Evolutionary conservation across 30 jellyfish, hydroid and myxozoan genomes (phyloP).

Genomic region (Sanderia malayensis): DNA sequence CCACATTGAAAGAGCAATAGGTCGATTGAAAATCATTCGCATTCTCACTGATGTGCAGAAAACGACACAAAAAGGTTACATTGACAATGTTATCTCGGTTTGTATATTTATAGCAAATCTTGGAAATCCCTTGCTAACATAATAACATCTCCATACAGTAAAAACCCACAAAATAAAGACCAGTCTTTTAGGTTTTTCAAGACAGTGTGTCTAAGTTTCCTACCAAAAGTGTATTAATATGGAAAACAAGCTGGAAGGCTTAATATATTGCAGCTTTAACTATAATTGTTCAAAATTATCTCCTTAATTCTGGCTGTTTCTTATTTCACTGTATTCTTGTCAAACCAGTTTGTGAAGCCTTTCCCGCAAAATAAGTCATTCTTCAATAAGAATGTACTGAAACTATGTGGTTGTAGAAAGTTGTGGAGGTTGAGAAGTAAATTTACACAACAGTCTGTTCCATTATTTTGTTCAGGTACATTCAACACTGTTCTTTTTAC

Average conservation of each 20-base stretch:
- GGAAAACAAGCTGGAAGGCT: too few relatives aligned
- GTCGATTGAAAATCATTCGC: neutral
- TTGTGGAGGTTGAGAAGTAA: neutral
- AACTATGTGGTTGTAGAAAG: neutral
- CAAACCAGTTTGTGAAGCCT: slow-evolving; percentile 18
- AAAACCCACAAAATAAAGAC: too few relatives aligned
- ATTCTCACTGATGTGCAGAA: neutral
- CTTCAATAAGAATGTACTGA: neutral
- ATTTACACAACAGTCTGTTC: slow-evolving; percentile 19
- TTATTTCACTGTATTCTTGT: neutral
- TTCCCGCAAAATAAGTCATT: slow-evolving; percentile 4
- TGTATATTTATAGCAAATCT: slow-evolving; percentile 26
- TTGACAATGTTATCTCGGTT: slow-evolving; percentile 14
- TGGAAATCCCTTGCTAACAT: slow-evolving; percentile 15
- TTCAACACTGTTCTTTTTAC: slow-evolving; percentile 7
- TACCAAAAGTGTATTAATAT: too few relatives aligned
- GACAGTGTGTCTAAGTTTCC: too few relatives aligned
- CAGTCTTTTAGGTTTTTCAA: too few relatives aligned
- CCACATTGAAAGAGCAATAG: slow-evolving; percentile 6
- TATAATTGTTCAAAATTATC: too few relatives aligned
- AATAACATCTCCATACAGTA: too few relatives aligned
- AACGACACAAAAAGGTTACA: slow-evolving; percentile 30
- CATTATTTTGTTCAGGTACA: slow-evolving; percentile 22
- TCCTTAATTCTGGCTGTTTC: too few relatives aligned
- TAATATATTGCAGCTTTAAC: too few relatives aligned